Percentiles rank a stretch among this genome's conserved stretches.
These are phyloP conservation scores for Syrphus vitripennis DNA, from an alignment of 2,888 invertebrate species.

Conservation along the genomic window DNA sequence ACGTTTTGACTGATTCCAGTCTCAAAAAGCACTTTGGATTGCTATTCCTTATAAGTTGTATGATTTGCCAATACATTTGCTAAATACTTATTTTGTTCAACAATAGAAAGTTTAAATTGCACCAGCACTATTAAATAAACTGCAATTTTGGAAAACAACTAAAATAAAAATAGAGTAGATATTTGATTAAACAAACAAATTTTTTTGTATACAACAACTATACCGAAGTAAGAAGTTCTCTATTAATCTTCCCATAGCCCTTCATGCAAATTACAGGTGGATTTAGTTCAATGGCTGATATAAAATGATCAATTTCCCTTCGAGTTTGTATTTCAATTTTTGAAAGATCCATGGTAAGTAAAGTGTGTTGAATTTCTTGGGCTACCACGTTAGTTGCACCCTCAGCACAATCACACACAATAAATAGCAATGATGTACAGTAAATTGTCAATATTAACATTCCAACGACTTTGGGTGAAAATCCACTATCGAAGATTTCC, in stretches of 20 bases:
- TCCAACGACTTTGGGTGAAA: constrained; percentile 86
- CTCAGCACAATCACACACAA: constrained; percentile 87
- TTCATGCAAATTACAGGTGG: constrained; percentile 86
- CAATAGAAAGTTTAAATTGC: constrained; percentile 85
- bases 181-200: neutral
- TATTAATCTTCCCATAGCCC: constrained; percentile 85
- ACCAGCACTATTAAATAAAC: constrained; percentile 85
- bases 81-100: constrained; percentile 54
- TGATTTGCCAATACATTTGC: neutral
- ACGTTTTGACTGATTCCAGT: too few species aligned
- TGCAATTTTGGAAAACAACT: constrained; percentile 85
- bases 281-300: constrained; percentile 86
- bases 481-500: constrained; percentile 86
- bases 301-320: constrained; percentile 86
- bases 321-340: constrained; percentile 84
- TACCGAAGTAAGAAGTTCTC: constrained; percentile 85
- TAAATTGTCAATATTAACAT: constrained; percentile 85
- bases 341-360: constrained; percentile 84
- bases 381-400: constrained; percentile 85
- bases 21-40: too few species aligned
- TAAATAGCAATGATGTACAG: constrained; percentile 84
- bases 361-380: constrained; percentile 84
- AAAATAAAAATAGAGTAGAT: constrained; percentile 75
- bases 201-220: constrained; percentile 29
- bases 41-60: too few species aligned